phyloP scores from a whole-genome alignment of 1,140 invertebrate genomes.

The Popillia japonica region DNA sequence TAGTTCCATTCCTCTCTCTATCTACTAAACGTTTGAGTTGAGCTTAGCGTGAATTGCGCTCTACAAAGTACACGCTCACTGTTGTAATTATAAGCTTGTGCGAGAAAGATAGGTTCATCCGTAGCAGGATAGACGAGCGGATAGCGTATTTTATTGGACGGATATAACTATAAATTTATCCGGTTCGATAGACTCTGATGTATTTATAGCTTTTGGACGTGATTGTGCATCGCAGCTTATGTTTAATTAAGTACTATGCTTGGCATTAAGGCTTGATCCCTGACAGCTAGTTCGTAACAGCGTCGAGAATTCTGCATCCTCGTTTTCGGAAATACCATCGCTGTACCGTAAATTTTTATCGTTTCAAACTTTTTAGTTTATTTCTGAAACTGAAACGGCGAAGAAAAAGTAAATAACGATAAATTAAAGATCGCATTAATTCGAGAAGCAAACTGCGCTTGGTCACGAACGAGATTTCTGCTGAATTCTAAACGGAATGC shows the following conservation, averaged over 20 bases:
- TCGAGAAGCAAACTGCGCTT: no score
- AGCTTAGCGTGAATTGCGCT: not conserved
- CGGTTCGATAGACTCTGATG: constrained; percentile 24
- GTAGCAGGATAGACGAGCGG: not conserved
- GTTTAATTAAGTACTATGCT: constrained; percentile 14
- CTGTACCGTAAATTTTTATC: no score
- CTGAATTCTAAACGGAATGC: no score
- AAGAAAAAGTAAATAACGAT: no score
- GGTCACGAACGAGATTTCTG: no score
- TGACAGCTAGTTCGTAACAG: not conserved
- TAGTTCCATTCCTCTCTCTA: not conserved
- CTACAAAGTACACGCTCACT: not conserved
- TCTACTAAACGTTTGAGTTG: no score
- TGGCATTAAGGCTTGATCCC: not conserved
- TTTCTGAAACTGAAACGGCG: no score
- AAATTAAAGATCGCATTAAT: no score
- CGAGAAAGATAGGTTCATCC: not conserved
- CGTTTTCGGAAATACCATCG: not conserved
- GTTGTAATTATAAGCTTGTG: not conserved
- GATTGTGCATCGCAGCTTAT: constrained; percentile 25
- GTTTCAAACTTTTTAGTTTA: no score
- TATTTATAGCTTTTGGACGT: constrained; percentile 27
- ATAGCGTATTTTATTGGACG: not conserved
- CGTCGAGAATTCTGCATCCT: not conserved
- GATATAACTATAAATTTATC: constrained; percentile 21